These are phyloP conservation scores for Callimorpha dominula DNA, from an alignment of 2,888 invertebrate species.

Conservation along the genomic window DNA sequence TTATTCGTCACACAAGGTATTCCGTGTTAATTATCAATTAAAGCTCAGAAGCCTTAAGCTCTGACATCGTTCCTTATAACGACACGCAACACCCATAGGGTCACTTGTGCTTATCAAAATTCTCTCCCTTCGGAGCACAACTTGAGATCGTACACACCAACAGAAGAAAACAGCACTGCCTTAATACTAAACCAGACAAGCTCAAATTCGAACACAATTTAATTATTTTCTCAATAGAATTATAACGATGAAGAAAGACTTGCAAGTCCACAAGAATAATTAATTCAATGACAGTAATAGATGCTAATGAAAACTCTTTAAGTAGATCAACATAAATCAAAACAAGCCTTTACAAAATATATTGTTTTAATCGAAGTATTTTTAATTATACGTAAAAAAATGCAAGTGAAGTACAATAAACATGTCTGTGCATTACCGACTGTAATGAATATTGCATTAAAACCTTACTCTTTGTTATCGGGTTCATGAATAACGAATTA, in stretches of 20 bases:
- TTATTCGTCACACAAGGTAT: neutral
- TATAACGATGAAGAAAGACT: neutral
- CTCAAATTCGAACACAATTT: too few relatives aligned
- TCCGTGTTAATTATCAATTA: neutral
- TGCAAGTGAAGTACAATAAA: constrained; percentile 34
- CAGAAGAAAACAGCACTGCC: neutral
- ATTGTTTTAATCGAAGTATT: constrained; percentile 31
- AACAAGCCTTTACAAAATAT: constrained; percentile 18
- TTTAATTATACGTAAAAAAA: constrained; percentile 35
- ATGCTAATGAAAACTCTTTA: constrained; percentile 19
- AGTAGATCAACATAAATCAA: constrained; percentile 20
- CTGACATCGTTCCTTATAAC: neutral
- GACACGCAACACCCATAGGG: too few relatives aligned
- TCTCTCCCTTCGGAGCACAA: too few relatives aligned
- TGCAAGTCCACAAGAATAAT: neutral
- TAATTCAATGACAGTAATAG: constrained; percentile 3
- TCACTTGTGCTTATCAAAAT: too few relatives aligned
- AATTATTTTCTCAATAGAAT: neutral
- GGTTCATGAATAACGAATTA: constrained; percentile 64
- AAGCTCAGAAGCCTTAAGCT: too few relatives aligned
- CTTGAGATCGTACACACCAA: neutral
- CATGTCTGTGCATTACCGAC: constrained; percentile 39
- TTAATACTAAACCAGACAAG: too few relatives aligned
- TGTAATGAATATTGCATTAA: constrained; percentile 54
- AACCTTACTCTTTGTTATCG: constrained; percentile 51